These are phyloP conservation scores for Bombus confusus DNA, from an alignment of 1,140 invertebrate genomes.

Conservation along the genomic window DNA sequence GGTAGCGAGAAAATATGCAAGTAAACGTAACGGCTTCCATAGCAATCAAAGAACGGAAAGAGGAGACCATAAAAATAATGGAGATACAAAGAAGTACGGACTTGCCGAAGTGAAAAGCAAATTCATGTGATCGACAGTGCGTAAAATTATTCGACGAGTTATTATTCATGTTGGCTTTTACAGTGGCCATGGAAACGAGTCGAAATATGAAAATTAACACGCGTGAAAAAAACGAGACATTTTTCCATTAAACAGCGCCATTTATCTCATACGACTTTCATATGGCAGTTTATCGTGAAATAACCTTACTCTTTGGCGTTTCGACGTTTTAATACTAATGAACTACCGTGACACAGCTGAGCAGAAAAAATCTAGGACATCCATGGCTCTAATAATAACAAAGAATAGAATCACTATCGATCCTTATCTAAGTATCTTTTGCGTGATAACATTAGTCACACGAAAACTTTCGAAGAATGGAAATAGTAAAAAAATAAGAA, in stretches of 20 bases:
- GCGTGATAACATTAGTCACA: background rate
- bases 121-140: conserved; percentile 68
- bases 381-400: background rate
- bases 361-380: too few relatives aligned
- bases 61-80: background rate
- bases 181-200: conserved; percentile 49
- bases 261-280: background rate
- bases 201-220: conserved; percentile 68
- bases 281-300: too few relatives aligned
- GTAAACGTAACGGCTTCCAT: background rate
- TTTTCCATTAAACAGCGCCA: conserved; percentile 56
- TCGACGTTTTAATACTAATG: too few relatives aligned
- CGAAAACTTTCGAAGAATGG: background rate
- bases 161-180: conserved; percentile 63
- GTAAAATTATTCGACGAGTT: conserved; percentile 72
- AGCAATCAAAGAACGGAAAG: conserved; percentile 2
- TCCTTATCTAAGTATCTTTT: background rate
- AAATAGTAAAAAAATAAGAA: background rate
- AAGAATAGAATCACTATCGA: background rate
- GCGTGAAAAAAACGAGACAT: conserved; percentile 55
- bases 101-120: conserved; percentile 35
- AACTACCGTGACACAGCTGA: too few relatives aligned
- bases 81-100: background rate
- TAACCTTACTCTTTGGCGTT: too few relatives aligned
- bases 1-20: conserved; percentile 5